Percentiles rank a stretch among this genome's conserved stretches.
These are phyloP conservation scores for Euwallacea similis DNA, from an alignment of 1,140 invertebrate genomes.

Conservation along the genomic window DNA sequence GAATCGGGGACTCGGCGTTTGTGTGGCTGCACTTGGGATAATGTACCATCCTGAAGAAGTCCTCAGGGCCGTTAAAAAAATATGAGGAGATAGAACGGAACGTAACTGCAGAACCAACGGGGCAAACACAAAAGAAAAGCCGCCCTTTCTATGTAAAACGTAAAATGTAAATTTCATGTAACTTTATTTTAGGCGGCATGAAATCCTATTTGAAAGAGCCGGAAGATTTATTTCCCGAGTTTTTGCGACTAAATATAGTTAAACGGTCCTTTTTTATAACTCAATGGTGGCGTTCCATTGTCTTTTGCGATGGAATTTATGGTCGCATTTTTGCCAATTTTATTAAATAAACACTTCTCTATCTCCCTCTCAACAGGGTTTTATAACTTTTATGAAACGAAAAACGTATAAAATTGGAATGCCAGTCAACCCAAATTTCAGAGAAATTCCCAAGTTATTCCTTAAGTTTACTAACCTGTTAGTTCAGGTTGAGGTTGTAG, in stretches of 20 bases:
- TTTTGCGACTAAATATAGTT: slow-evolving; percentile 6
- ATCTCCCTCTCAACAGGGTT: neutral
- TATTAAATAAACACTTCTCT: no score
- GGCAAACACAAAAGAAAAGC: slow-evolving; percentile 10
- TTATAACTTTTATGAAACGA: neutral
- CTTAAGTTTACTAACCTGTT: no score
- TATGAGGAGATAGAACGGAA: neutral
- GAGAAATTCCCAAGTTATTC: no score
- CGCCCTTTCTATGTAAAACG: slow-evolving; percentile 17
- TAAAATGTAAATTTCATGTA: slow-evolving; percentile 13
- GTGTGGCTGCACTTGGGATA: no score
- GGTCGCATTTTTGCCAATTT: no score
- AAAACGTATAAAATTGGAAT: no score
- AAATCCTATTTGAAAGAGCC: slow-evolving; percentile 13
- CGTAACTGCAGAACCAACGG: neutral
- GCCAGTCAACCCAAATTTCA: no score
- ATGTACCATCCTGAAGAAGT: no score
- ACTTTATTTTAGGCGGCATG: slow-evolving; percentile 7
- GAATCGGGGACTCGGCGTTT: no score
- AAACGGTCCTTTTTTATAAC: slow-evolving; percentile 7
- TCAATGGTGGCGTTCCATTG: neutral
- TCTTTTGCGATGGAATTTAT: neutral
- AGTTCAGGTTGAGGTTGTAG: no score
- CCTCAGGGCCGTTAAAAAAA: neutral
- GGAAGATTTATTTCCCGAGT: neutral